Percentiles rank a stretch among this genome's conserved stretches.
These are phyloP conservation scores for Lasioglossum marginatum DNA, from an alignment of 2,888 invertebrate species.

Conservation along the genomic window DNA sequence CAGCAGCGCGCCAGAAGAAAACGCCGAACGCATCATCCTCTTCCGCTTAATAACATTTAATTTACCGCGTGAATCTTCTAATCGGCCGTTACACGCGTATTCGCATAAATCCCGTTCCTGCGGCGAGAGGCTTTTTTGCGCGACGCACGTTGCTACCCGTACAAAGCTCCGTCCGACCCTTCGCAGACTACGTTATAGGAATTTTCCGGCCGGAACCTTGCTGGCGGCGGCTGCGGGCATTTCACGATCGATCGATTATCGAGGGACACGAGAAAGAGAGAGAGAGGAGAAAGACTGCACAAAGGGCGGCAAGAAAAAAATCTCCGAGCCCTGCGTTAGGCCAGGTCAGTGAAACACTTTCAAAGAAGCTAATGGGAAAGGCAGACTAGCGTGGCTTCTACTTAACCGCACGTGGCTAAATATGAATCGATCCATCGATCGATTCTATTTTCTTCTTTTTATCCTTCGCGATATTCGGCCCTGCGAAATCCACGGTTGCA, in stretches of 20 bases:
- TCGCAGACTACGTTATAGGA: conserved; percentile 61
- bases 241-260: conserved; percentile 70
- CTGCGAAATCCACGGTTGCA: neutral
- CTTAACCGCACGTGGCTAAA: conserved; percentile 34
- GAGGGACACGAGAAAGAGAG: conserved; percentile 21
- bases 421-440: conserved; percentile 40
- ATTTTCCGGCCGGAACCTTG: conserved; percentile 62
- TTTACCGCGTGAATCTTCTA: conserved; percentile 62
- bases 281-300: conserved; percentile 3
- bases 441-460: conserved; percentile 3
- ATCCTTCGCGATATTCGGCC: neutral
- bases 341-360: conserved; percentile 63
- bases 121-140: neutral
- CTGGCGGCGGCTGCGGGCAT: conserved; percentile 55
- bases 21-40: neutral
- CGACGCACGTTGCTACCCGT: neutral
- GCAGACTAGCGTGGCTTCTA: conserved; percentile 32
- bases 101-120: conserved; percentile 54
- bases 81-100: conserved; percentile 50
- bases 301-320: conserved; percentile 53
- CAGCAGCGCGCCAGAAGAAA: conserved; percentile 52
- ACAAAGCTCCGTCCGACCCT: conserved; percentile 49
- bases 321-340: conserved; percentile 47
- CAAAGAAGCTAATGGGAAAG: conserved; percentile 46
- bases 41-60: conserved; percentile 51